Evolutionary conservation across 1,140 invertebrate genomes (phyloP).

Genomic region (Scaptodrosophila lebanonensis): DNA sequence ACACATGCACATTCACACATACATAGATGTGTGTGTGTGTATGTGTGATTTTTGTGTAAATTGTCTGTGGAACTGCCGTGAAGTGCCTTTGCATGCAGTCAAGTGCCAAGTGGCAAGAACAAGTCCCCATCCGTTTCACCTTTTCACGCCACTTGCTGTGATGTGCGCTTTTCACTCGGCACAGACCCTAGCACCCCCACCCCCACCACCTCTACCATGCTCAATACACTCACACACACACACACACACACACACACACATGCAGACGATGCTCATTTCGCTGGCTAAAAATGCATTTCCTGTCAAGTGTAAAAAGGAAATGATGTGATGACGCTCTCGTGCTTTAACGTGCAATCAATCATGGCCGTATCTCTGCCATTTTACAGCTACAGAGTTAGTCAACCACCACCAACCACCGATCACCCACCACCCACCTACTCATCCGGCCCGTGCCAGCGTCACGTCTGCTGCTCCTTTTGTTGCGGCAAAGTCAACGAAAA

Average conservation of each 20-base stretch:
- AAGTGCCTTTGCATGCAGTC: conserved; percentile 24
- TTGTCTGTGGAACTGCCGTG: conserved; percentile 52
- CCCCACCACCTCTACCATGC: conserved; percentile 11
- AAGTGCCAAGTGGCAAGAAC: background rate
- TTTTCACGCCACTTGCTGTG: conserved; percentile 34
- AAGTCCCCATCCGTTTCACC: conserved; percentile 3
- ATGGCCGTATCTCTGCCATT: conserved; percentile 47
- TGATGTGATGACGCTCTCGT: conserved; percentile 67
- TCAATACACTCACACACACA: background rate
- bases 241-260: background rate
- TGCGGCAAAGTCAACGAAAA: conserved; percentile 60
- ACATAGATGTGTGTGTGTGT: conserved; percentile 26
- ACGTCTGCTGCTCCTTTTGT: conserved; percentile 16
- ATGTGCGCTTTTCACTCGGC: conserved; percentile 46
- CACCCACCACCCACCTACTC: background rate
- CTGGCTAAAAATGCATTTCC: conserved; percentile 73
- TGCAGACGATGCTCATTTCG: conserved; percentile 59
- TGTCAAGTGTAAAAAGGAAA: conserved; percentile 72
- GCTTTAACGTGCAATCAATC: conserved; percentile 71
- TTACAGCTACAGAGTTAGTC: conserved; percentile 16
- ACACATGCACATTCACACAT: conserved; percentile 2
- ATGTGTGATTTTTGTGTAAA: conserved; percentile 63
- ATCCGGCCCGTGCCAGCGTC: no score
- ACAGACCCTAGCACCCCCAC: background rate
- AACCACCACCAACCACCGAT: background rate